Evolutionary conservation across 2,888 invertebrate species (phyloP).

Genomic region (Chironomus tentans): DNA sequence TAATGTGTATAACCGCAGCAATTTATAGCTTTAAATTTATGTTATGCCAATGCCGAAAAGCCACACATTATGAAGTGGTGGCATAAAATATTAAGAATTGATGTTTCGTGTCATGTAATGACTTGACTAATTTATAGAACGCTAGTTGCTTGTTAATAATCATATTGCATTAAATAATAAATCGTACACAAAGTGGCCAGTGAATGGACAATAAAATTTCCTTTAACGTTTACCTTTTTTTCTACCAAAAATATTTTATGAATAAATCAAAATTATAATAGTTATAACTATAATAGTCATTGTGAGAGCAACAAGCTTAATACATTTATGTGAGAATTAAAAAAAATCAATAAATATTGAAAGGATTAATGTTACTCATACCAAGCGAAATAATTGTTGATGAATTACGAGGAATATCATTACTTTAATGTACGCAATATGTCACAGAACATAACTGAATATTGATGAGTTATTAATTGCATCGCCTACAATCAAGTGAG

Average conservation of each 20-base stretch:
- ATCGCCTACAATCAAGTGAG: not conserved
- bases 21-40: not conserved
- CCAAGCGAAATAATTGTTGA: no score
- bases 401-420: no score
- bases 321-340: not conserved
- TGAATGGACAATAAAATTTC: not conserved
- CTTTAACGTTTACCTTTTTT: no score
- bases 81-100: not conserved
- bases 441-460: not conserved
- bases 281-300: no score
- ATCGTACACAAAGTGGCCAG: not conserved
- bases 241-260: no score
- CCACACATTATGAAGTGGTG: not conserved
- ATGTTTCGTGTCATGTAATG: not conserved
- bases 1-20: conserved; percentile 6
- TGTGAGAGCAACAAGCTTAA: not conserved
- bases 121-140: not conserved
- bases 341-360: not conserved
- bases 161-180: not conserved
- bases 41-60: not conserved
- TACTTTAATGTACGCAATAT: no score
- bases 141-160: not conserved
- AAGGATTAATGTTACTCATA: not conserved
- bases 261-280: no score
- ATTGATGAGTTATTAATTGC: conserved; percentile 21